Conservation (phyloP, 2,113 vertebrate genomes). For the Cyprinodon brontotheroides region DNA sequence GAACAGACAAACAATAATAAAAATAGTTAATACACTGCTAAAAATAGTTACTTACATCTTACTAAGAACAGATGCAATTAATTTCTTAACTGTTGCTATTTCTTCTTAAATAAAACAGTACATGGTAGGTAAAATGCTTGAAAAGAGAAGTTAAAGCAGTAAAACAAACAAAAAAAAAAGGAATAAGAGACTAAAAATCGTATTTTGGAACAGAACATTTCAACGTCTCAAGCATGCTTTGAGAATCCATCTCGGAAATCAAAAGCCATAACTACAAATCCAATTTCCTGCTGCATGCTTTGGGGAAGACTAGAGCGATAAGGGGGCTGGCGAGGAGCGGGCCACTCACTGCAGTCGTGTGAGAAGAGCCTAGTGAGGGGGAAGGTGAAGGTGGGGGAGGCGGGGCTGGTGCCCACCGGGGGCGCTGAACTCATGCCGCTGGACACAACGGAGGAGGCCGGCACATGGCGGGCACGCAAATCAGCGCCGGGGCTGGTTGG, state of each 20-base stretch:
- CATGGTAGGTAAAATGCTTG: not conserved
- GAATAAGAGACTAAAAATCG: not conserved
- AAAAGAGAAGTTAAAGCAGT: constrained; percentile 20
- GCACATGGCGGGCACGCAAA: constrained; percentile 93
- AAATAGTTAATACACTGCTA: not conserved
- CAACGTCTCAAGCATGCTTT: constrained; percentile 20
- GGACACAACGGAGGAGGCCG: constrained; percentile 96
- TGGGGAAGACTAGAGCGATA: constrained; percentile 3
- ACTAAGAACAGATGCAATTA: not conserved
- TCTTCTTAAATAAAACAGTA: not conserved
- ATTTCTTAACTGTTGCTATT: rapidly evolving
- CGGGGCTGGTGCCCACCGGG: constrained; percentile 85
- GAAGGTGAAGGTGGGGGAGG: constrained; percentile 92
- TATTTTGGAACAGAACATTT: not conserved
- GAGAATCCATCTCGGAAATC: not conserved
- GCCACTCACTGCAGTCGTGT: constrained; percentile 94
- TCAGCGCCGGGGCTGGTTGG: constrained; percentile 96
- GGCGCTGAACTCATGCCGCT: constrained; percentile 92
- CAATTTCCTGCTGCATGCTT: constrained; percentile 61
- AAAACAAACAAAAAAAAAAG: not conserved
- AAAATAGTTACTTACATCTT: not conserved
- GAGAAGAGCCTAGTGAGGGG: constrained; percentile 91
- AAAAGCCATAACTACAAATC: not conserved
- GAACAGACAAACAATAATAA: not conserved
- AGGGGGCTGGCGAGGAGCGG: constrained; percentile 1